A percentile compares a stretch with the other conserved stretches of the same genome.
Evolutionary conservation across 2,797 vertebrate species (phyloP).

Genomic region (Acipenser oxyrinchus): DNA sequence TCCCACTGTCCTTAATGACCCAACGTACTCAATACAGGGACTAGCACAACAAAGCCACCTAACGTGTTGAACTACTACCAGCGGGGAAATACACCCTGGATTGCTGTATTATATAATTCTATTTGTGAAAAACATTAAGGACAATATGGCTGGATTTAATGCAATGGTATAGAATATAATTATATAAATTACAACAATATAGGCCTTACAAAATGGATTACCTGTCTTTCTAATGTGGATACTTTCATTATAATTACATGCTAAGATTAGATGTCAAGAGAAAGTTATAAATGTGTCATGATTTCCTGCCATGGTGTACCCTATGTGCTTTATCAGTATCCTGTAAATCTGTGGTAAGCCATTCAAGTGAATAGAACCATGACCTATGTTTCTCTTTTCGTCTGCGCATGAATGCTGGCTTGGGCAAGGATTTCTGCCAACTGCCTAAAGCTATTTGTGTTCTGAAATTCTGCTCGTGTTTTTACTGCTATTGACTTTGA

Average conservation of each 20-base stretch:
- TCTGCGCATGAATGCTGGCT: not conserved
- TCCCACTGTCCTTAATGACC: too few relatives aligned
- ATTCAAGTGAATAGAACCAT: slow-evolving; percentile 4
- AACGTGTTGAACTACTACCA: too few relatives aligned
- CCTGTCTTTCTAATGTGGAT: not conserved
- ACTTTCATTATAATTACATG: slow-evolving; percentile 30
- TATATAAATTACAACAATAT: not conserved
- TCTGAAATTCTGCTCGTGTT: not conserved
- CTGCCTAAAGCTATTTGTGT: slow-evolving; percentile 20
- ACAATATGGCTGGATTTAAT: not conserved
- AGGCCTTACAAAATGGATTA: not conserved
- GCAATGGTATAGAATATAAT: not conserved
- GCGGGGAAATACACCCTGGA: too few relatives aligned
- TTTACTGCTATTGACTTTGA: not conserved
- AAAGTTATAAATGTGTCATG: not conserved
- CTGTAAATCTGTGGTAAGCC: slow-evolving; percentile 17
- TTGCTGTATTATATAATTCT: not conserved
- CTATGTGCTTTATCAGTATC: not conserved
- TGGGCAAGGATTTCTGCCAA: slow-evolving; percentile 20
- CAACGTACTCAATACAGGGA: too few relatives aligned
- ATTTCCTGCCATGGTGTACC: not conserved
- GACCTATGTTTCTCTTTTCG: not conserved
- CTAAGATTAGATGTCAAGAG: slow-evolving; percentile 1
- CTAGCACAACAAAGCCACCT: too few relatives aligned
- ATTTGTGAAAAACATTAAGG: not conserved